Evolutionary conservation across 2,113 vertebrate genomes (phyloP), one percentile per base, ranked within the genome.

Genomic region (Lepus europaeus): DNA sequence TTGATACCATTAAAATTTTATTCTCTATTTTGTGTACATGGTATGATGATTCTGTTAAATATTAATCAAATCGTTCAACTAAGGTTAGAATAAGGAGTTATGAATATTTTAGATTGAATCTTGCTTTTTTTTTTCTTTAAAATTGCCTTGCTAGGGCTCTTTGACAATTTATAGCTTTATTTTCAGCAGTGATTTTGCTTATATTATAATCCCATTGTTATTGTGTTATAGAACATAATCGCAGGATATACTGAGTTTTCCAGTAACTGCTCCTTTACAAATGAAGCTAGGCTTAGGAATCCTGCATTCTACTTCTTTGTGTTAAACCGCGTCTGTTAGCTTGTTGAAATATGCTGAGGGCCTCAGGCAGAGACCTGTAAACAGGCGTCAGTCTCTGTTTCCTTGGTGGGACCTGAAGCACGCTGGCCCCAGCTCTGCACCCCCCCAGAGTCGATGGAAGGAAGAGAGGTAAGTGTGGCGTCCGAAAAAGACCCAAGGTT

Each of bases 1-100:
- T 97, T 97, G 80, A 97, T 97, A 96, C 96, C 94, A 96, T 97
- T 97, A 97, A 97, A 97, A 84, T 78, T 95, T 95, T 97, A 89
- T 97, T 96, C 95, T 96, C 89, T 94, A 94, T 83, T 96, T 95
- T 95, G 91, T 92, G 94, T 96, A 79, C 66, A 69, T 87, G 56
- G 56, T 93, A 73, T 95, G 94, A 80, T 91, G 93, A 92, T 92
- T 97, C 93, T 97, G 86, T 88, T 63, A 49, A 81, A 72, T 95
- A 77, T 36, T 86, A 23, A 29, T 93, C n/a, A 90, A 17, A 74
- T 72, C 9, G 0, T 85, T 96, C 76, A 56, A 2, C 77, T 72
- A 93, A 82, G 39, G 13, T 69, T 86, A 89, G 77, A 91, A 69
- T 93, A 82, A 84, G 53, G 31, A 80, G 5, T 59, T 59, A 59